Evolutionary conservation across 2,888 invertebrate species (phyloP).

Genomic region (Pristionchus exspectatus): DNA sequence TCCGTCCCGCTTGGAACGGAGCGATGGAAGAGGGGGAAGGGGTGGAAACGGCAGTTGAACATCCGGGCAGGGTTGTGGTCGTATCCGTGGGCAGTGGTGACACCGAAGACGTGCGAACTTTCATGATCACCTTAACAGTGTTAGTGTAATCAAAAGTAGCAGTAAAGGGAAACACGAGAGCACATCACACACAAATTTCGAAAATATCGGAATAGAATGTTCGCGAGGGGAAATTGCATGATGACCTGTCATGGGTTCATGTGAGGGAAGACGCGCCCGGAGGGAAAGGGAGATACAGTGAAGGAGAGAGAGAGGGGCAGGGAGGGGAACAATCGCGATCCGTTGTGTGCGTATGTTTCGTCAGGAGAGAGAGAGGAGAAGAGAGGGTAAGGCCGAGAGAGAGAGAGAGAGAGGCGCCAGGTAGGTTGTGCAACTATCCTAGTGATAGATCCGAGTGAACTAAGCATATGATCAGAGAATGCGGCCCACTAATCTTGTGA

Average conservation of each 20-base stretch:
- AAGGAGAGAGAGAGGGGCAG: background rate
- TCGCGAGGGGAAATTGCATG: background rate
- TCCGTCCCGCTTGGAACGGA: background rate
- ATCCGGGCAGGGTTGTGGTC: background rate
- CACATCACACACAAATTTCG: too few relatives aligned
- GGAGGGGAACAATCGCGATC: constrained; percentile 43
- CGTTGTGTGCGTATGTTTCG: constrained; percentile 48
- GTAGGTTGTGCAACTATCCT: constrained; percentile 42
- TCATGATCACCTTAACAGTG: too few relatives aligned
- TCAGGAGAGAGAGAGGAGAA: background rate
- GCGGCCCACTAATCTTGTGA: background rate
- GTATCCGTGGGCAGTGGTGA: background rate
- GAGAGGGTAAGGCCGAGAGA: background rate
- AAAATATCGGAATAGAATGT: too few relatives aligned
- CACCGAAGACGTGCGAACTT: too few relatives aligned
- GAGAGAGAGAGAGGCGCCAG: constrained; percentile 20
- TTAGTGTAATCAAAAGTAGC: too few relatives aligned
- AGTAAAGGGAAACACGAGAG: too few relatives aligned
- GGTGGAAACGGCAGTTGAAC: background rate
- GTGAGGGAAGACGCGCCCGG: background rate
- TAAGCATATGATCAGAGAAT: background rate
- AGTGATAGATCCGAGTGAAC: background rate
- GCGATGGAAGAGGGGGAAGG: background rate
- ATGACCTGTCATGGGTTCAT: background rate
- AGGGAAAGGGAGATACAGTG: background rate